Base-by-base conservation (phyloP, 1,140 invertebrate species). In the Diabrotica virgifera region DNA sequence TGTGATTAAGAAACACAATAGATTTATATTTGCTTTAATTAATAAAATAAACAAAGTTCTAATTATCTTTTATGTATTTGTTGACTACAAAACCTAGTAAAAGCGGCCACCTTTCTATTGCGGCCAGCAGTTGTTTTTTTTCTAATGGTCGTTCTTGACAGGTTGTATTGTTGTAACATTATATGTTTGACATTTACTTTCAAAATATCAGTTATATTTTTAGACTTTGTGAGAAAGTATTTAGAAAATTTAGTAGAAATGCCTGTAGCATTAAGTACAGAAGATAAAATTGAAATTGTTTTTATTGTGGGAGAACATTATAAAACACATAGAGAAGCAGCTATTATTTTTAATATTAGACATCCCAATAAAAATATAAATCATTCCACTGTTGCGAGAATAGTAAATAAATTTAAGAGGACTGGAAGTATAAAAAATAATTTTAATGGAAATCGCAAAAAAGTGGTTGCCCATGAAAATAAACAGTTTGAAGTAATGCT, bases 381-480 rank as follows among this genome's bases (percentile, higher is more conserved):
- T 4, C 59, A 61, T 40, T 50, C 60, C 9, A 38, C 60, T 2
- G 50, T 62, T 53, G 10, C 60, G 35, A 62, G 38, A 62, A 62
- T 62, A 36, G 51, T 62, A 62, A 62, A 62, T 62, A 62, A 62
- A 62, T 62, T 53, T 24, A 62, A 53, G 52, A 62, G 0, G 46
- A 14, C 40, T 62, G 50, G 60, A 53, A 53, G 50, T 62, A 6
- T 62, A 24, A 11, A 53, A 52, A 62, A 62, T 62, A 62, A 54
- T 62, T 62, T 62, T 53, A 54, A 53, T 62, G 53, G 53, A 62
- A 62, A 62, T 10, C 50, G 60, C 36, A 9, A 50, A 12, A 62
- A 62, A 38, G 10, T 11, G 35, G 24, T 54, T 62, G 37, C 60
- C 50, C 36, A 36, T 62, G 51, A 53, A 12, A 37, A 62, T 0